Conservation (phyloP, 2,888 invertebrate genomes). For the Scaeva pyrastri region DNA sequence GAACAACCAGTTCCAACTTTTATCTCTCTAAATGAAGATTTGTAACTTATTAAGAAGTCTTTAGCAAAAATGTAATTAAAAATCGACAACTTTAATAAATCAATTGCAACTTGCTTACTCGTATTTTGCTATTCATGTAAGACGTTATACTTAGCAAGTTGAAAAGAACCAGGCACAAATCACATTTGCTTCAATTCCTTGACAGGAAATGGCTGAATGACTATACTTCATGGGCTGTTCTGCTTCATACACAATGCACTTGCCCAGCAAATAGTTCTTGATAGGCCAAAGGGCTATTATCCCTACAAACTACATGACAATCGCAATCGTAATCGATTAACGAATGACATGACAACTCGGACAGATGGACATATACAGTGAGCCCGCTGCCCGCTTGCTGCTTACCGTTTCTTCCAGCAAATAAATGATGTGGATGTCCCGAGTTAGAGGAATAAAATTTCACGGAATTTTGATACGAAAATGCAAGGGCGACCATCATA, state of each 20-base stretch:
- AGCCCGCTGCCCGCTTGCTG: too few relatives aligned
- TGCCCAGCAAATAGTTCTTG: neutral
- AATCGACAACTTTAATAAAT: conserved; percentile 48
- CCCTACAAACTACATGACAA: conserved; percentile 33
- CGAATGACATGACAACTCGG: conserved; percentile 33
- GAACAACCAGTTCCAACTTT: neutral
- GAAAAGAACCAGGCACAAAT: neutral
- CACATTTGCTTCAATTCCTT: conserved; percentile 35
- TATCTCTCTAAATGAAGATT: conserved; percentile 9
- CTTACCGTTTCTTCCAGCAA: neutral
- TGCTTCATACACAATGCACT: neutral
- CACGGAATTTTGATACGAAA: conserved; percentile 27
- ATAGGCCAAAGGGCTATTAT: conserved; percentile 5
- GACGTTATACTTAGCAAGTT: neutral
- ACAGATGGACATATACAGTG: conserved; percentile 24
- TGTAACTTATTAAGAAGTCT: conserved; percentile 10
- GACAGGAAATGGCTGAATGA: conserved; percentile 20
- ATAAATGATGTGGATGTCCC: neutral
- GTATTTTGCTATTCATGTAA: conserved; percentile 1
- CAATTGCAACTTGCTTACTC: conserved; percentile 39
- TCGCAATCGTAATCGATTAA: conserved; percentile 51
- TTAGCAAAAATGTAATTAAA: conserved; percentile 50
- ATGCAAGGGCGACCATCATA: conserved; percentile 31
- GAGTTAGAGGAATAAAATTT: conserved; percentile 4
- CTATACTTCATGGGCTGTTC: conserved; percentile 20